Conservation (phyloP, 1,140 invertebrate species). For the Neodiprion fabricii region DNA sequence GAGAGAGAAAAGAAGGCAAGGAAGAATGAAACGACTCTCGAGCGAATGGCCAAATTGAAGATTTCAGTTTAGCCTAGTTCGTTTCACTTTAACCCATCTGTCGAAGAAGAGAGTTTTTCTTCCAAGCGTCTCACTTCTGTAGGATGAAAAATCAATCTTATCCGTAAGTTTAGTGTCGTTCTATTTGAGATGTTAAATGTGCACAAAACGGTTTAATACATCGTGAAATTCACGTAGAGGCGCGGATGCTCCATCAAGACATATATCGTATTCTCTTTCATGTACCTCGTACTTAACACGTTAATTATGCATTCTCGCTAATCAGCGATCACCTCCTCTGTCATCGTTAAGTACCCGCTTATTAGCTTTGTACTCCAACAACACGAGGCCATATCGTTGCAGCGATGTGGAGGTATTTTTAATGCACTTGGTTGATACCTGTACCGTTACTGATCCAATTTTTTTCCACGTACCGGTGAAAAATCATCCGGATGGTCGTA, state of each 20-base stretch:
- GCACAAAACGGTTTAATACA: background rate
- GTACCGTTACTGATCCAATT: conserved; percentile 16
- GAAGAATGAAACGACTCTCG: background rate
- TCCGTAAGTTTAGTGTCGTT: too few species aligned
- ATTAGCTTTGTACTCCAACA: background rate
- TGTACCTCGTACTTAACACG: conserved; percentile 14
- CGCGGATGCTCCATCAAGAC: background rate
- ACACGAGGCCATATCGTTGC: conserved; percentile 9
- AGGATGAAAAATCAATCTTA: too few species aligned
- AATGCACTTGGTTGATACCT: conserved; percentile 32
- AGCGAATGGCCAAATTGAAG: background rate
- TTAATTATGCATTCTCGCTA: conserved; percentile 32
- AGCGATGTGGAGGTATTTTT: conserved; percentile 26
- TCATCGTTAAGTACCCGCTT: conserved; percentile 9
- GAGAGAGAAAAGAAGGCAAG: background rate
- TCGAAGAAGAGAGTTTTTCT: background rate
- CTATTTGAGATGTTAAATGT: background rate
- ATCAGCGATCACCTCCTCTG: conserved; percentile 26
- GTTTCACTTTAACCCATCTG: background rate
- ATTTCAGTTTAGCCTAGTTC: background rate
- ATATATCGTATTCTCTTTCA: conserved; percentile 21
- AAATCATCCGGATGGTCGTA: background rate
- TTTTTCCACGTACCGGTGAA: background rate
- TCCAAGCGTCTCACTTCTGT: too few species aligned
- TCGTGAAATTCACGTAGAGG: background rate